Evolutionary conservation across 2,113 vertebrate genomes (phyloP), one percentile per base, ranked within the genome.

Genomic region (Falcunculus frontatus): DNA sequence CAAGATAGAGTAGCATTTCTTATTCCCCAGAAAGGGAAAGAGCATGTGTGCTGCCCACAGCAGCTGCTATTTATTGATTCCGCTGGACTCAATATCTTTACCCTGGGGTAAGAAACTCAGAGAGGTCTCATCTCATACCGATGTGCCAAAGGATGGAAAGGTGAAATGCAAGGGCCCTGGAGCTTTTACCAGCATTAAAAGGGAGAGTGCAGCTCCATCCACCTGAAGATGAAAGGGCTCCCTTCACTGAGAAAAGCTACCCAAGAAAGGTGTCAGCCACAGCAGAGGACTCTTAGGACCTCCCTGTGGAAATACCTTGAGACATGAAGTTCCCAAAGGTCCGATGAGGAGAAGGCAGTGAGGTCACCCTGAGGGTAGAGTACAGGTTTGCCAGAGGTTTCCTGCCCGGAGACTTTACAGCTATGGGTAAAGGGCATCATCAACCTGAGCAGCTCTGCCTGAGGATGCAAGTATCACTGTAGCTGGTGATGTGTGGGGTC

Each of bases 341-440:
- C 44, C 1, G 4, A 8, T 6, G 59, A 37, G 56, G 44, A 64
- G 25, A 41, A 76, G 63, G 8, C 7, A 5, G 5, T 1, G 2
- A 11, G 11, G 4, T 49, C 15, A n/a, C 5, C 12, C 15, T 0
- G 7, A 57, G 41, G 18, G n/a, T 2, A 35, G 44, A 76, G 33
- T 30, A 16, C 70, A 6, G n/a, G 14, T 21, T 16, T 76, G 55
- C n/a, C n/a, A 52, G 59, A 63, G n/a, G n/a, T n/a, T n/a, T n/a
- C n/a, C n/a, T 33, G 16, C 67, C 75, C 19, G 35, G 8, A 69
- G 62, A 26, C 22, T 80, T 56, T 37, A 30, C 32, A 35, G 35
- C 42, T 44, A 16, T 2, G 7, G 13, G 22, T 33, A 35, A 62
- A 84, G 90, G 17, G 8, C 7, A 7, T 35, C 62, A 75, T 33